Evolutionary conservation across 2,888 invertebrate species (phyloP), one percentile per base, ranked within the genome.

Genomic region (Pilophorus perplexus): DNA sequence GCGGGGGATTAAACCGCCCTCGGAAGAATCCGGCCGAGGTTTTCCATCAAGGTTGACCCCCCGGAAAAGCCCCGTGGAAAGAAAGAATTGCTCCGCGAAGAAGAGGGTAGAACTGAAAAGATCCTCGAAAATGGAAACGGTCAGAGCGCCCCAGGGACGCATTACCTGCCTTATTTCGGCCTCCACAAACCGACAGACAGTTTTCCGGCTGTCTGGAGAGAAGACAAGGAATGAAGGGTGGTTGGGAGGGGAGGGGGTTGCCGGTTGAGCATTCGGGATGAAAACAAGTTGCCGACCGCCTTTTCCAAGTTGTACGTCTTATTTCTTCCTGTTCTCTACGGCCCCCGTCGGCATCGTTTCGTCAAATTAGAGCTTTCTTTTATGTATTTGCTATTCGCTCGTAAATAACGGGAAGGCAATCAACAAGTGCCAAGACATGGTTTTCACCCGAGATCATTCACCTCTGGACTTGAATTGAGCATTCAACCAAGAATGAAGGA

Each of bases 1-100:
- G n/a, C n/a, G n/a, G n/a, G n/a, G n/a, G n/a, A n/a, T n/a, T n/a
- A n/a, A n/a, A n/a, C n/a, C 25, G 1, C 23, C 46, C 14, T 46
- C 14, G 25, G 22, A n/a, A 46, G 46, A n/a, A 25, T 22, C 23
- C 23, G 23, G 23, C 23, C 22, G 46, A 25, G 23, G 46, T 22
- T 46, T 22, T 46, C 46, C 46, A 46, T 46, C 46, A 46, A 25
- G 25, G 46, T 46, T 23, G 46, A 23, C 46, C 46, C n/a, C 3
- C 3, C 12, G 14, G 14, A 23, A 44, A 16, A 18, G 20, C n/a
- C n/a, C n/a, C n/a, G n/a, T n/a, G n/a, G n/a, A n/a, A n/a, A n/a
- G 23, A 46, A 46, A 46, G 46, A 46, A 46, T 46, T 46, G 25
- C 46, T 22, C n/a, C n/a, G n/a, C n/a, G n/a, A n/a, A n/a, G n/a